Evolutionary conservation across 2,888 invertebrate species (phyloP), one percentile per base, ranked within the genome.

Genomic region (Drosophila sordidapex): DNA sequence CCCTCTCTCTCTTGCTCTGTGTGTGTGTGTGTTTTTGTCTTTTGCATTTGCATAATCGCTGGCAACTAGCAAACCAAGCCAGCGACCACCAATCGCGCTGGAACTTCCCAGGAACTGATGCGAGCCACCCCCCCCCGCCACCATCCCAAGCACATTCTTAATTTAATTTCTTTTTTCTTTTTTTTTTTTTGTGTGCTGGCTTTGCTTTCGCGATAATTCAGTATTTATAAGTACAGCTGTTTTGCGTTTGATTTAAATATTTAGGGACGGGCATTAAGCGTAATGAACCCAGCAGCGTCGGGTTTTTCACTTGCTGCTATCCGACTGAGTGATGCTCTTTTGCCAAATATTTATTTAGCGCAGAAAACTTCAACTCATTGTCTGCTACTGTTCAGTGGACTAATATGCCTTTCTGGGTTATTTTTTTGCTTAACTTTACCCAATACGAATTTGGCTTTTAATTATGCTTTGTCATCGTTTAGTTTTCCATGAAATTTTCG

Each of bases 41-140:
- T 75, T 75, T 48, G 65, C 70, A 89, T 85, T 87, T 89, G 89
- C 85, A 85, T 85, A 85, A 85, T 85, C 85, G 87, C 52, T 72
- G 81, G 62, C 70, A 81, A 78, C 68, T 63, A 58, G 65, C 81
- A 54, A 71, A 74, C 49, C 68, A 51, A 79, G 70, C 54, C 67
- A 51, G 27, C 40, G 36, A 5, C 21, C 25, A 51, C 33, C 49
- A 63, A 60, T 15, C 7, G n/a, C 13, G 11, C 11, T 25, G 35
- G 10, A 25, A 21, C 18, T 66, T 63, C 57, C 13, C 35, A 54
- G 66, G 63, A 64, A 25, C 25, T 67, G 70, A 63, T 54, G 66
- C 61, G 75, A 63, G 31, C n/a, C 33, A 11, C 35, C 27, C 6
- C 46, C 6, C 2, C 3, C 5, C 0, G 13, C 11, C 4, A 18